Base-by-base conservation (phyloP, 2,888 invertebrate species). In the Andrena dorsata region DNA sequence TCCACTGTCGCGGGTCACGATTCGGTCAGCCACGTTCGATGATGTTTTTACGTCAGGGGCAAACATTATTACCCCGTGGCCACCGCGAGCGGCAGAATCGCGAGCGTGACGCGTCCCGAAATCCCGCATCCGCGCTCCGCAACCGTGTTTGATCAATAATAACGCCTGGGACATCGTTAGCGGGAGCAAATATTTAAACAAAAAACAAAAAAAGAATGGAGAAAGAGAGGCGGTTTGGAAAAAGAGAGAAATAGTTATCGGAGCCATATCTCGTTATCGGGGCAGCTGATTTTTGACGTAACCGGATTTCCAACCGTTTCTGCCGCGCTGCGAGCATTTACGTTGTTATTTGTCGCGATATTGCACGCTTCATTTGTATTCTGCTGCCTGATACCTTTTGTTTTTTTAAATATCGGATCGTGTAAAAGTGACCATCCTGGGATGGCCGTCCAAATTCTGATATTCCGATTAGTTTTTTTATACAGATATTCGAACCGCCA, bases 181-280 rank as follows among this genome's bases (percentile, higher is more conserved):
- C 32, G 32, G 1, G 23, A 13, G 16, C 47, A 71, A 69, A 79
- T 79, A 68, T 76, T 61, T 1, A 49, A 35, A 23, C 60, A 26
- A 71, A 49, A 30, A n/a, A 68, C 20, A 72, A 32, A 30, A 20
- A 69, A 13, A 58, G 30, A 8, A n/a, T n/a, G 10, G 20, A 20
- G 20, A 4, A 1, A 10, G 35, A 3, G 26, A 20, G 8, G 20
- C 10, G n/a, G n/a, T 51, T 3, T 49, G 20, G 6, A 10, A 32
- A 5, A 26, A 26, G 30, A 6, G 10, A 41, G 41, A 80, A 28
- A 51, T 56, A 47, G 23, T 60, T 58, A 49, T 30, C 23, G 23
- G n/a, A 28, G 64, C 26, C 30, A 28, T 13, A 32, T 66, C 64
- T 81, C 65, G 81, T 81, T 82, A 81, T 61, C 65, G 70, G 32